Conservation (phyloP, 2,113 vertebrate genomes). For the Sterna hirundo region DNA sequence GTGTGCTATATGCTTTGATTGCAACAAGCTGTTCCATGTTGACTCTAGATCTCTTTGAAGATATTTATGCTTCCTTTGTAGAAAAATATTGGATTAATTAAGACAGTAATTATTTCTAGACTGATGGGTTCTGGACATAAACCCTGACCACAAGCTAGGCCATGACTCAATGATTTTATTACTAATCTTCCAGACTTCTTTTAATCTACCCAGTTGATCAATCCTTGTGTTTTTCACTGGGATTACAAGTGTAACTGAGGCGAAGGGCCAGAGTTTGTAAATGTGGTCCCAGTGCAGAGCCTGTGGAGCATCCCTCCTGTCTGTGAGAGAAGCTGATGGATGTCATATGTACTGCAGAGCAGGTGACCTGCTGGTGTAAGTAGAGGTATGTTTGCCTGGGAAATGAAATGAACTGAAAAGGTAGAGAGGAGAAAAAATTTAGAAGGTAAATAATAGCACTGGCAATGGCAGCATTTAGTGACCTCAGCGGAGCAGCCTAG, state of each 20-base stretch:
- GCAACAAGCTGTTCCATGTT: background rate
- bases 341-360: background rate
- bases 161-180: background rate
- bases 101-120: background rate
- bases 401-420: background rate
- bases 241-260: background rate
- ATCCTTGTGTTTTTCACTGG: background rate
- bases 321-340: slow-evolving; percentile 8
- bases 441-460: slow-evolving; percentile 58
- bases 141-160: background rate
- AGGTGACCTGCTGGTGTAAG: slow-evolving; percentile 44
- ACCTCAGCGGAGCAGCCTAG: slow-evolving; percentile 12
- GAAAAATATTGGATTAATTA: background rate
- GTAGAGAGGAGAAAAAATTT: slow-evolving; percentile 20
- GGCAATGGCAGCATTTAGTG: slow-evolving; percentile 45
- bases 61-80: background rate
- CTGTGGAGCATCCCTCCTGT: background rate
- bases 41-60: background rate
- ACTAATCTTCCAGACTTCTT: background rate
- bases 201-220: background rate
- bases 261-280: background rate
- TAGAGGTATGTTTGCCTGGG: slow-evolving; percentile 23
- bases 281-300: background rate
- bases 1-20: background rate
- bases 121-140: background rate